A percentile compares a stretch with the other conserved stretches of the same genome.
Evolutionary conservation across 2,113 vertebrate genomes (phyloP).

Genomic region (Charina bottae): DNA sequence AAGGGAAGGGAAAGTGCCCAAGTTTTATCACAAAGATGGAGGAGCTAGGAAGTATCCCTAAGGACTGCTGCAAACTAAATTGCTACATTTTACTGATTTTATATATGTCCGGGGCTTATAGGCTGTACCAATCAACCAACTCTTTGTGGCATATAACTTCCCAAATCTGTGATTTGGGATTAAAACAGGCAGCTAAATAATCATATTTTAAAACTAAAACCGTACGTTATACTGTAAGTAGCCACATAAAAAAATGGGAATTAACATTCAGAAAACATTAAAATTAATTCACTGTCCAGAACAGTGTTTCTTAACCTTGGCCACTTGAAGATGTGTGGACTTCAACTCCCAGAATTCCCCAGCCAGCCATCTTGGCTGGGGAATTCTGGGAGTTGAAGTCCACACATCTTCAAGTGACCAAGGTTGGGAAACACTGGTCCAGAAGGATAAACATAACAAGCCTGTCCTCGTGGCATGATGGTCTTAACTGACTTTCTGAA

Average conservation of each 20-base stretch:
- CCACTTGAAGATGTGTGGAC: too few species aligned
- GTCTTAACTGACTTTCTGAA: background rate
- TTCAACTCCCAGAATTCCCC: too few species aligned
- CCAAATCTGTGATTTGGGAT: too few species aligned
- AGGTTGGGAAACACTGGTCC: too few species aligned
- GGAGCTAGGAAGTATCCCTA: background rate
- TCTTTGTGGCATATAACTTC: background rate
- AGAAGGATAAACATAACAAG: background rate
- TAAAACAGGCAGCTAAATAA: background rate
- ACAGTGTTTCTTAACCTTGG: too few species aligned
- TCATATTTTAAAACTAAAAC: background rate
- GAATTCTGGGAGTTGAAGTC: too few species aligned
- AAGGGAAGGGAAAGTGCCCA: background rate
- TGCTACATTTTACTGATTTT: background rate
- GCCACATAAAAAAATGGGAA: background rate
- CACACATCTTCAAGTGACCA: too few species aligned
- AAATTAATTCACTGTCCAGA: background rate
- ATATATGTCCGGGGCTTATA: background rate
- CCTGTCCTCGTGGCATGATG: background rate
- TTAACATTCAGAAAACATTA: background rate
- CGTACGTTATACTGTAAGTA: background rate
- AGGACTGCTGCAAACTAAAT: background rate
- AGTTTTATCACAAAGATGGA: constrained; percentile 1
- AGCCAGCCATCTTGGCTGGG: too few species aligned
- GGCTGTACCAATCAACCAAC: background rate